Percentiles rank a stretch among this genome's conserved stretches.
These are phyloP conservation scores for Styela clava DNA, from an alignment of 23 tunicate genomes.

Conservation along the genomic window DNA sequence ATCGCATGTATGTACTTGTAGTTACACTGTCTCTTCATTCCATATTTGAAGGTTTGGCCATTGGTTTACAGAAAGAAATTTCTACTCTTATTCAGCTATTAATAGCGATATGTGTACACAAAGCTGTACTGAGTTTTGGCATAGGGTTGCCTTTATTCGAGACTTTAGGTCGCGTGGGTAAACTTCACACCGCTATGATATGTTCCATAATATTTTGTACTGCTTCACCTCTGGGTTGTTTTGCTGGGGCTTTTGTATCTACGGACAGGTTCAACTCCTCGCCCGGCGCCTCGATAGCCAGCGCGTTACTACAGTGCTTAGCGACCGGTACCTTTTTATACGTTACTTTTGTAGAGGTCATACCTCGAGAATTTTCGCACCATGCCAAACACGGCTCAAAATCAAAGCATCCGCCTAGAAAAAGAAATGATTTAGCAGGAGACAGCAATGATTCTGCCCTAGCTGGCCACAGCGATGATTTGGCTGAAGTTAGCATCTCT, in stretches of 20 bases:
- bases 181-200: conserved; percentile 28
- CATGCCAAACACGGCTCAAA: conserved; percentile 10
- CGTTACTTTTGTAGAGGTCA: conserved; percentile 83
- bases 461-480: not conserved
- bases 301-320: conserved; percentile 63
- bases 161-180: conserved; percentile 29
- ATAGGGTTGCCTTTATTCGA: conserved; percentile 74
- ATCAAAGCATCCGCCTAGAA: not conserved
- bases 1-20: conserved; percentile 38
- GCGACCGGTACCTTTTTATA: conserved; percentile 85
- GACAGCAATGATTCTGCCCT: not conserved
- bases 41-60: conserved; percentile 82
- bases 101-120: conserved; percentile 62
- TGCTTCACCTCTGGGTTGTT: conserved; percentile 80
- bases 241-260: conserved; percentile 44
- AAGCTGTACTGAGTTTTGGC: conserved; percentile 68
- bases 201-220: conserved; percentile 60
- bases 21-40: conserved; percentile 74
- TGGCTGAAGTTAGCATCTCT: not conserved
- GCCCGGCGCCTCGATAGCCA: conserved; percentile 10
- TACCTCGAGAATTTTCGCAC: conserved; percentile 79
- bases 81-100: conserved; percentile 49
- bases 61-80: conserved; percentile 45
- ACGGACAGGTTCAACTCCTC: not conserved
- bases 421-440: not conserved